Percentiles rank a stretch among this genome's conserved stretches.
Conservation (phyloP, 2,797 vertebrate genomes). For the Oreochromis grahami region DNA sequence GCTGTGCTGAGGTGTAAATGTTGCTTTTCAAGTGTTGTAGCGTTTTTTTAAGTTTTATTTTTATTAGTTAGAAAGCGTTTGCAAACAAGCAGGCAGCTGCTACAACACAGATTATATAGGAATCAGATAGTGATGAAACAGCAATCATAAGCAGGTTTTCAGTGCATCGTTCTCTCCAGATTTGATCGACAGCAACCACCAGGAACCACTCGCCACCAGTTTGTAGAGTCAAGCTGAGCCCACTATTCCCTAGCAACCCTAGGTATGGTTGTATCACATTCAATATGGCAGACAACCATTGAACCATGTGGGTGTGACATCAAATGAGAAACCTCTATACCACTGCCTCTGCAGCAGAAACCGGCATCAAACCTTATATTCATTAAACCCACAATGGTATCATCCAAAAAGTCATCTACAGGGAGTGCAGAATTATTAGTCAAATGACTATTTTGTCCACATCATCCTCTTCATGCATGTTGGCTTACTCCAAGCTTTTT, state of each 20-base stretch:
- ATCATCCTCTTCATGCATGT: too few species aligned
- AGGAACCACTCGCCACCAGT: background rate
- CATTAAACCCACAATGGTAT: background rate
- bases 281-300: rapidly evolving
- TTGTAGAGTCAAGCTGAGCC: background rate
- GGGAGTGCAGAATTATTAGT: too few species aligned
- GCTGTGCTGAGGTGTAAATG: background rate
- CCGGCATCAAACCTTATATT: background rate
- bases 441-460: too few species aligned
- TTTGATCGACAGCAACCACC: background rate
- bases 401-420: too few species aligned
- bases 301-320: background rate
- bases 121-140: background rate
- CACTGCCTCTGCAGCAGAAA: background rate
- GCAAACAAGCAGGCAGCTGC: background rate
- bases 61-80: background rate
- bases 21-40: background rate
- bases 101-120: background rate
- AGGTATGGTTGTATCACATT: background rate
- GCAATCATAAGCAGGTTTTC: background rate
- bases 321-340: background rate
- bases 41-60: background rate
- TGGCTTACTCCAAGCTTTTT: too few species aligned
- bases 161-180: background rate
- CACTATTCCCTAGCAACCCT: background rate